A percentile compares a stretch with the other conserved stretches of the same genome.
Evolutionary conservation across 2,797 vertebrate species (phyloP).

Genomic region (Eremophila alpestris): DNA sequence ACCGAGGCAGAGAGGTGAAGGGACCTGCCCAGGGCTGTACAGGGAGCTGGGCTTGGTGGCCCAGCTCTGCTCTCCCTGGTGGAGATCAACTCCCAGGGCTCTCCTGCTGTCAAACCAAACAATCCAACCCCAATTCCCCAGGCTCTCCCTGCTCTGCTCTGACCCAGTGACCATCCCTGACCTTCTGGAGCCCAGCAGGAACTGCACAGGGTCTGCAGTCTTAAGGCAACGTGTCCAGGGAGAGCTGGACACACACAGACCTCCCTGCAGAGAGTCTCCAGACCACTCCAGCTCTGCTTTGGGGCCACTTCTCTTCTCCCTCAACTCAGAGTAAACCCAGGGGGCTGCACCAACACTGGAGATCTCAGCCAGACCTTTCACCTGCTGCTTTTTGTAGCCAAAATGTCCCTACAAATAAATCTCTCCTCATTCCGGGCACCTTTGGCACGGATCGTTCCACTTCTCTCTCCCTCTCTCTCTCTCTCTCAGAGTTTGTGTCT

Average conservation of each 20-base stretch:
- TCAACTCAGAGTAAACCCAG: not conserved
- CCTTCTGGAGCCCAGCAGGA: not conserved
- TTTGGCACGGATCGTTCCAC: not conserved
- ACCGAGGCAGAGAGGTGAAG: constrained; percentile 65
- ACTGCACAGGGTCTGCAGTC: not conserved
- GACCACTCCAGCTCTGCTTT: not conserved
- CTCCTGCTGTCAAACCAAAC: not conserved
- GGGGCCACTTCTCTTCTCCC: not conserved
- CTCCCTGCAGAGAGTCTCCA: not conserved
- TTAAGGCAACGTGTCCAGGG: not conserved
- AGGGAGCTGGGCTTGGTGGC: not conserved
- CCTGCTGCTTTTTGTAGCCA: not conserved
- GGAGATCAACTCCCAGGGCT: not conserved
- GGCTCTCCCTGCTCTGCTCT: not conserved
- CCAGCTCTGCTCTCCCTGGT: not conserved
- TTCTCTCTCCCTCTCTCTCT: not conserved
- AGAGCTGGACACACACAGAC: not conserved
- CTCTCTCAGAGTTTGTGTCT: constrained; percentile 5
- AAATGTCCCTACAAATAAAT: not conserved
- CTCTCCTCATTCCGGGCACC: not conserved
- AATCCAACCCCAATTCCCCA: not conserved
- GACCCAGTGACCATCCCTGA: not conserved
- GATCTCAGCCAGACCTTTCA: not conserved
- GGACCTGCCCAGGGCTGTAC: not conserved
- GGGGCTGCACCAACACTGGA: not conserved